Evolutionary conservation across 2,113 vertebrate species (phyloP), one percentile per base, ranked within the genome.

Genomic region (Esox niger): DNA sequence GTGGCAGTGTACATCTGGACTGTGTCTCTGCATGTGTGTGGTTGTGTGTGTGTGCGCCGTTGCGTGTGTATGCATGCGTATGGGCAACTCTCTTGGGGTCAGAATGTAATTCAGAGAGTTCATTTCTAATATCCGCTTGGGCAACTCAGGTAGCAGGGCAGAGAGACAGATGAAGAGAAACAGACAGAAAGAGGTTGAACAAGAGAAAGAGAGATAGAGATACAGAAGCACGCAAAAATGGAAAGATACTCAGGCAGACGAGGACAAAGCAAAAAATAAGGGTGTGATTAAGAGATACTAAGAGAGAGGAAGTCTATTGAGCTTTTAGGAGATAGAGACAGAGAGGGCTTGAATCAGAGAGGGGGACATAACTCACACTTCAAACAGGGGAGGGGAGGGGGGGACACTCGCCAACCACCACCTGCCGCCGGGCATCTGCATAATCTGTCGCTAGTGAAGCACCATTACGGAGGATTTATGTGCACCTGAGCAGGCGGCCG

Each of bases 381-480:
- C 66, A 38, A 55, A 23, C 23, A 0, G 17, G 64, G 33, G 66
- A 11, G 35, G 35, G 35, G 5, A n/a, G 46, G 6, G 46, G 46
- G 15, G 47, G n/a, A 20, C 35, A 38, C 35, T 43, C 38, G 59
- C 63, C 56, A 73, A 35, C 64, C 69, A 25, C 58, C 54, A 61
- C 15, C 20, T 1, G 32, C 31, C 29, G 21, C n/a, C 55, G 35
- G 68, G 30, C 10, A 25, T 66, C 75, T 69, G 75, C 64, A 79
- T 73, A 77, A 82, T 74, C 58, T 38, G 47, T 26, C 26, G 47
- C 68, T 46, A 79, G 62, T 74, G 78, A 72, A 82, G 79, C 1
- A 29, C n/a, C 70, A 74, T 73, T 80, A 70, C 32, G 9, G n/a
- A 58, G 66, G 65, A 79, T 81, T 83, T 79, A 79, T 6, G 30